Conservation (phyloP, 2,888 invertebrate genomes). For the Heliconius erato region DNA sequence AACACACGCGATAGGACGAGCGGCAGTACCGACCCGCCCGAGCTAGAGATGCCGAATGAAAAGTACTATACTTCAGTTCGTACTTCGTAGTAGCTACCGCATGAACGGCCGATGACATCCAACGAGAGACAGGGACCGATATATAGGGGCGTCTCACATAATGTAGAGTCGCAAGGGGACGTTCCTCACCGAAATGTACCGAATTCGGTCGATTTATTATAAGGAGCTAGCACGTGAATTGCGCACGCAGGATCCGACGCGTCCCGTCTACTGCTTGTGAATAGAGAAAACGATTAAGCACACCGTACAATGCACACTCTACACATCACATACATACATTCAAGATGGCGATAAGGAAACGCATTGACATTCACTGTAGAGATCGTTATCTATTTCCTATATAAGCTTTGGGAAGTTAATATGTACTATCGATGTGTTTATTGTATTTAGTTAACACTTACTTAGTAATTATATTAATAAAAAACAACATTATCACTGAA, state of each 20-base stretch:
- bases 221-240: conserved; percentile 64
- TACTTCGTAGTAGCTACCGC: conserved; percentile 60
- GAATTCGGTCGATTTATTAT: conserved; percentile 60
- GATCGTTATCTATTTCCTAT: conserved; percentile 43
- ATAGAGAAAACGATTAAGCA: conserved; percentile 47
- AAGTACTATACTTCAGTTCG: conserved; percentile 56
- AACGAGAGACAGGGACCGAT: conserved; percentile 61
- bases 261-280: conserved; percentile 49
- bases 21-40: conserved; percentile 78
- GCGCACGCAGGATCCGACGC: conserved; percentile 75
- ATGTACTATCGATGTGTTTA: conserved; percentile 5
- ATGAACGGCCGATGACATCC: conserved; percentile 80
- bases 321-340: conserved; percentile 13
- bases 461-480: not conserved
- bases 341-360: conserved; percentile 49
- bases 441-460: not conserved
- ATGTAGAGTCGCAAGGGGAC: conserved; percentile 51
- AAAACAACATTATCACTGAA: not conserved
- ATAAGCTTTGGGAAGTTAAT: conserved; percentile 26
- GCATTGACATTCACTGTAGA: conserved; percentile 47
- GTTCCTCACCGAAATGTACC: conserved; percentile 57
- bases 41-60: conserved; percentile 78
- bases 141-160: conserved; percentile 58
- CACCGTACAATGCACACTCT: conserved; percentile 35
- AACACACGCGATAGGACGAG: conserved; percentile 80